A percentile compares a stretch with the other conserved stretches of the same genome.
Evolutionary conservation across 2,888 invertebrate genomes (phyloP).

Genomic region (Chaetoderma sp.): DNA sequence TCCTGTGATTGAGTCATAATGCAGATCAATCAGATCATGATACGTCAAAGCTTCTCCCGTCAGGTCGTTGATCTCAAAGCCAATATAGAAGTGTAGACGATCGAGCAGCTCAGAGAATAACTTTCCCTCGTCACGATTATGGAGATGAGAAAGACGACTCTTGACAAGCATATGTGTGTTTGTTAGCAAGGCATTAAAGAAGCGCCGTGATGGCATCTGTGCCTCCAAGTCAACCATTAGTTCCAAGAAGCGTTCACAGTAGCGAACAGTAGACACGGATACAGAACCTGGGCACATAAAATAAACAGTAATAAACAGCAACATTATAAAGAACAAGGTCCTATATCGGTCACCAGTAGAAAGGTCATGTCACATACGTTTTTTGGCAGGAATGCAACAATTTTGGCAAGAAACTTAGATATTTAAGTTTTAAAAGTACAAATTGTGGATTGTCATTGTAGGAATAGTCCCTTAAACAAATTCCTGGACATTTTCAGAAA

Average conservation of each 20-base stretch:
- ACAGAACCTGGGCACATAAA: constrained; percentile 64
- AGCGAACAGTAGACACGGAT: constrained; percentile 75
- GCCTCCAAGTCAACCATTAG: constrained; percentile 96
- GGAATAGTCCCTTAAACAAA: no score
- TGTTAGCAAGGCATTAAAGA: constrained; percentile 96
- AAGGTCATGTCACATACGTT: no score
- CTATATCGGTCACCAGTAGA: no score
- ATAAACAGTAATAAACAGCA: constrained; percentile 13
- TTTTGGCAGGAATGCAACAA: no score
- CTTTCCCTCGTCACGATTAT: constrained; percentile 83
- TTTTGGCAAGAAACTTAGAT: no score
- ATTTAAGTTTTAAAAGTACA: no score
- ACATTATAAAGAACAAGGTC: no score
- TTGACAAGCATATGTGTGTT: constrained; percentile 93
- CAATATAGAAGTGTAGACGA: constrained; percentile 94
- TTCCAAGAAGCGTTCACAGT: constrained; percentile 96
- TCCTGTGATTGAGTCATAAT: constrained; percentile 92
- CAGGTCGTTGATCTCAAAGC: constrained; percentile 97
- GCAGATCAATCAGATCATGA: constrained; percentile 91
- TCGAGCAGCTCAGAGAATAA: constrained; percentile 92
- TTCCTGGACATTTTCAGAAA: no score
- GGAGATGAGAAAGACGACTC: constrained; percentile 84
- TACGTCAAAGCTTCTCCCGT: constrained; percentile 94
- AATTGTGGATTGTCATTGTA: no score
- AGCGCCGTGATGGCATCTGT: constrained; percentile 92